Conservation (phyloP, 2,888 invertebrate species). For the Schrankia costaestrigalis region DNA sequence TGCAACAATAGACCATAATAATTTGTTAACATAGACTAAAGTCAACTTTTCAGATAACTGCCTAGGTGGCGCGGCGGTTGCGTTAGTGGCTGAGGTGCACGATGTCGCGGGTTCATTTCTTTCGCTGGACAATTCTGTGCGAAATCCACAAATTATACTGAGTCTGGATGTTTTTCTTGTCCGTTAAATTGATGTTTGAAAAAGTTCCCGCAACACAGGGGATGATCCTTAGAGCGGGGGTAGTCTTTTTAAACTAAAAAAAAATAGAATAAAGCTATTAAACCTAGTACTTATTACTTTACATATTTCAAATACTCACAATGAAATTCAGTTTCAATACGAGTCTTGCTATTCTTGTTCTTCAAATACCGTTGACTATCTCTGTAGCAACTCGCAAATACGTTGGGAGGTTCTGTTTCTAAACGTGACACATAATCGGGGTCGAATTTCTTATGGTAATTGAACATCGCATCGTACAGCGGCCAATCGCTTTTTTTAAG, state of each 20-base stretch:
- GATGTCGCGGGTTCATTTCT: too few relatives aligned
- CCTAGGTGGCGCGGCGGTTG: too few relatives aligned
- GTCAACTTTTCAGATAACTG: neutral
- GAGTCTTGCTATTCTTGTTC: slow-evolving; percentile 30
- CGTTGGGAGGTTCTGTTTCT: slow-evolving; percentile 41
- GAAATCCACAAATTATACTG: too few relatives aligned
- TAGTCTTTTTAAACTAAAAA: too few relatives aligned
- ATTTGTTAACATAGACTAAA: neutral
- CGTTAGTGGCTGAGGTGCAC: too few relatives aligned
- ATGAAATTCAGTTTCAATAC: slow-evolving; percentile 59
- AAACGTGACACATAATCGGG: slow-evolving; percentile 47
- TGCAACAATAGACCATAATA: slow-evolving; percentile 32
- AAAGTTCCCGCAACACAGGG: too few relatives aligned
- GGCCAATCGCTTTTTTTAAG: slow-evolving; percentile 52
- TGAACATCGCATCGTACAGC: slow-evolving; percentile 54
- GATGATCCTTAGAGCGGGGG: too few relatives aligned
- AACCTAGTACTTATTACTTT: neutral
- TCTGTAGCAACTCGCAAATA: slow-evolving; percentile 29
- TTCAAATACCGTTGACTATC: slow-evolving; percentile 34
- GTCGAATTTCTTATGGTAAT: slow-evolving; percentile 53
- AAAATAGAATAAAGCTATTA: too few relatives aligned
- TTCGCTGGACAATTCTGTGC: too few relatives aligned
- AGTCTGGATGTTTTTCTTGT: too few relatives aligned
- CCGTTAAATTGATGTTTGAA: too few relatives aligned
- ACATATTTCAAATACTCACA: slow-evolving; percentile 43